phyloP scores from a whole-genome alignment of 2,113 vertebrate species.

The Alouatta palliata region DNA sequence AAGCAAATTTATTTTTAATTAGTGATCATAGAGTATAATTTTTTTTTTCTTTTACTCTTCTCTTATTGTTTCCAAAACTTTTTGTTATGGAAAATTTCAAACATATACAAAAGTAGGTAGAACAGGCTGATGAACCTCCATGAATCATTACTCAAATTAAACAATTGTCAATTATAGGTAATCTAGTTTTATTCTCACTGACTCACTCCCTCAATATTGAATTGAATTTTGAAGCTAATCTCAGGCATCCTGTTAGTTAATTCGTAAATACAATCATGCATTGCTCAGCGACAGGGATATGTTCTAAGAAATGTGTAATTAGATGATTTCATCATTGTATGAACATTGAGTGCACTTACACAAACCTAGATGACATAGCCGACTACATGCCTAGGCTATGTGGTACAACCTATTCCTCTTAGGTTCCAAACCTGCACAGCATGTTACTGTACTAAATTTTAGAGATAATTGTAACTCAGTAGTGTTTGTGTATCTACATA shows the following conservation, averaged over 20 bases:
- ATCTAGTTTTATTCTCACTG: neutral
- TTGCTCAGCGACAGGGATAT: neutral
- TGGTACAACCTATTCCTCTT: neutral
- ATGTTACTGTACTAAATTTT: neutral
- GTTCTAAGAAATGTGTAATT: neutral
- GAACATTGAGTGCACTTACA: neutral
- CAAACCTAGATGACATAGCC: neutral
- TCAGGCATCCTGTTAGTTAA: neutral
- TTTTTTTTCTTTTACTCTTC: neutral
- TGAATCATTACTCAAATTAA: neutral
- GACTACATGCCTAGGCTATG: neutral
- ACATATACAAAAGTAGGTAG: neutral
- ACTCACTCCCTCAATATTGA: neutral
- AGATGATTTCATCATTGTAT: neutral
- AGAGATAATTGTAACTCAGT: neutral
- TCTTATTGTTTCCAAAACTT: neutral
- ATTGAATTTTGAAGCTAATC: neutral
- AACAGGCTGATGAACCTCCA: neutral
- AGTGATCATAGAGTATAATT: neutral
- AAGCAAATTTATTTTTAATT: neutral
- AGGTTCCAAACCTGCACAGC: neutral
- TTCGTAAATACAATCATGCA: neutral
- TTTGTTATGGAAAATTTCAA: constrained; percentile 31
- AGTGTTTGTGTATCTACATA: neutral
- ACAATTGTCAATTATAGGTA: neutral